Conservation (phyloP, 2,113 vertebrate genomes). For the Chionis minor region DNA sequence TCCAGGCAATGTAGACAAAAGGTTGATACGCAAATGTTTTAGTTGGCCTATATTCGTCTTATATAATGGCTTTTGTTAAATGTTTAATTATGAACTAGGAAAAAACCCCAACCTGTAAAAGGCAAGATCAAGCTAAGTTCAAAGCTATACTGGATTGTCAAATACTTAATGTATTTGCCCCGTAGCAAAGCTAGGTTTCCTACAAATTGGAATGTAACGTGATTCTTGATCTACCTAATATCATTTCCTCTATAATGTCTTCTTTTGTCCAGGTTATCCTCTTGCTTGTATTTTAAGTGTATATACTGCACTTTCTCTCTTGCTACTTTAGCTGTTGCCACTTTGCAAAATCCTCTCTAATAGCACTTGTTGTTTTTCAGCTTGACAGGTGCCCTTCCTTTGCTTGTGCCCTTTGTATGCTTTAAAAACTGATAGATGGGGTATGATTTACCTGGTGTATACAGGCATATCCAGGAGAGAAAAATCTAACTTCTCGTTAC, state of each 20-base stretch:
- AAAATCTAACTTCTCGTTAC: not conserved
- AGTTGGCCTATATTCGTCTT: not conserved
- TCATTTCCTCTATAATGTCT: not conserved
- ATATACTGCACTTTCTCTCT: not conserved
- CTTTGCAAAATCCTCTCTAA: slow-evolving; percentile 33
- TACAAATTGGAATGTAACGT: not conserved
- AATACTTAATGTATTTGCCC: not conserved
- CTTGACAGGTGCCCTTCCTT: slow-evolving; percentile 31
- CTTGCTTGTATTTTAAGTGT: not conserved
- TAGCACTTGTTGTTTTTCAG: slow-evolving; percentile 31
- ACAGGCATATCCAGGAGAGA: not conserved
- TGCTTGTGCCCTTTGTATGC: not conserved
- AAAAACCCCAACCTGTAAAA: not conserved
- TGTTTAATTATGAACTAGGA: not conserved
- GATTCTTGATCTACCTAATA: not conserved
- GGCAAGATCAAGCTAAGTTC: not conserved
- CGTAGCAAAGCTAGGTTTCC: not conserved
- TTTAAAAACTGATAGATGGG: not conserved
- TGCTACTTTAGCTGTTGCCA: slow-evolving; percentile 20
- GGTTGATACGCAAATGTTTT: not conserved
- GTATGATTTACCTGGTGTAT: not conserved
- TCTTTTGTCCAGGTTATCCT: not conserved
- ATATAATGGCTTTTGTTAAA: not conserved
- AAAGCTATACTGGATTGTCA: not conserved
- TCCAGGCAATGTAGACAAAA: not conserved